Evolutionary conservation across 2,888 invertebrate genomes (phyloP).

Genomic region (Agrochola circellaris): DNA sequence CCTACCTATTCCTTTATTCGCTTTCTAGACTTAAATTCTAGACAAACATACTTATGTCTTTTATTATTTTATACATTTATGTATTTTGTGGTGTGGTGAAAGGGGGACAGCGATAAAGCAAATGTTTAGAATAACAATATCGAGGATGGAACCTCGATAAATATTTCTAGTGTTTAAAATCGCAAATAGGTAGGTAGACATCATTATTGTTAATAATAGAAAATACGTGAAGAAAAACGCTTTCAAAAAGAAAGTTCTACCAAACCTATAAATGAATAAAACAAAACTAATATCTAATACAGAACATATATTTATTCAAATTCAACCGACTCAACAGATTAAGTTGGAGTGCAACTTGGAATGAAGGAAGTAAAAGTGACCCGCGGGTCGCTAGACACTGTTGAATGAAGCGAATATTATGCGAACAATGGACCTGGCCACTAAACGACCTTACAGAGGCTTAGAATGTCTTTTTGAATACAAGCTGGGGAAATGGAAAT

Average conservation of each 20-base stretch:
- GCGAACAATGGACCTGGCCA: slow-evolving; percentile 39
- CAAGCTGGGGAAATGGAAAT: slow-evolving; percentile 18
- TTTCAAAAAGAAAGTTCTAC: slow-evolving; percentile 16
- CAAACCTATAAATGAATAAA: neutral
- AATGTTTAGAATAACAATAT: slow-evolving; percentile 7
- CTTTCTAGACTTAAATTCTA: slow-evolving; percentile 53
- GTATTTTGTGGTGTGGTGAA: slow-evolving; percentile 47
- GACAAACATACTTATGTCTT: slow-evolving; percentile 16
- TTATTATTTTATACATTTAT: slow-evolving; percentile 18
- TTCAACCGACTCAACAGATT: slow-evolving; percentile 13
- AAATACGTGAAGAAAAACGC: neutral
- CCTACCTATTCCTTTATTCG: slow-evolving; percentile 4
- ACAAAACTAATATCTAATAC: neutral
- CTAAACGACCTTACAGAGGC: slow-evolving; percentile 26
- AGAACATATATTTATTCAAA: slow-evolving; percentile 20
- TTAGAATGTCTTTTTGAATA: slow-evolving; percentile 25
- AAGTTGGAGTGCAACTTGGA: slow-evolving; percentile 3
- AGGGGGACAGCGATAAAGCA: slow-evolving; percentile 9
- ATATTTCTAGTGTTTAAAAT: neutral
- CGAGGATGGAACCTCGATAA: neutral
- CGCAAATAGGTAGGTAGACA: neutral
- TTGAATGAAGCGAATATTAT: slow-evolving; percentile 34
- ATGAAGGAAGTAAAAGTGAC: slow-evolving; percentile 62
- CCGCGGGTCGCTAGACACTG: slow-evolving; percentile 31
- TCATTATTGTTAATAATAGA: neutral